Base-by-base conservation (phyloP, 2,888 invertebrate genomes). In the Omphaloscelis lunosa region DNA sequence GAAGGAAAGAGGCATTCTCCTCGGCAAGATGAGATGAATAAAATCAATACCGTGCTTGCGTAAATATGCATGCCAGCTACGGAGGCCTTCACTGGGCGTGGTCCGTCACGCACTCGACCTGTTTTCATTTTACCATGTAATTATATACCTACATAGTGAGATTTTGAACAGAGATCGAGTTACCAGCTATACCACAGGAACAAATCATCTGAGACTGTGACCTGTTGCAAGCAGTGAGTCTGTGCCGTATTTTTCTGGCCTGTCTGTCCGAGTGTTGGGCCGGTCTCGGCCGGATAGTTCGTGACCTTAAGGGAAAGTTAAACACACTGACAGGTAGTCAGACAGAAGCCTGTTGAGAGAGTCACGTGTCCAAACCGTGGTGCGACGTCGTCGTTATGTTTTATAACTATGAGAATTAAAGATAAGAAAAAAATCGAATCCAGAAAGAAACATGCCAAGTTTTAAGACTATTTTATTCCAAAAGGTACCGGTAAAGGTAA, bases 1-100 rank as follows among this genome's bases (percentile, higher is more conserved):
- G 48, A 66, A 34, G 66, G 48, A 66, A 66, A 66, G 34, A 48
- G 29, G n/a, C 20, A 66, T 34, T 48, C n/a, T 66, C 20, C 20
- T 48, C n/a, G 17, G n/a, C 29, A n/a, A 71, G 12, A 45, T 29
- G 11, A 45, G 12, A 65, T 29, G 45, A 12, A 29, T 67, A 51
- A 66, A 29, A 66, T 48, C 11, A 27, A 27, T 27, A 48, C 20
- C 29, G 20, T 48, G 48, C 58, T 2, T 58, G 17, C 20, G 12
- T 66, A 20, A 66, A 48, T 45, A 11, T 29, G 45, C 45, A 27
- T 65, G 27, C 45, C 20, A 66, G 20, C 45, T 27, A 66, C 0
- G 20, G 27, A 65, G 20, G 45, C 17, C 17, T 27, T 27, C 41
- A 45, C n/a, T 65, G 27, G 11, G 11, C 5, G 11, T 41, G 39